phyloP scores from a whole-genome alignment of 2,113 vertebrate genomes.

The Pandion haliaetus region DNA sequence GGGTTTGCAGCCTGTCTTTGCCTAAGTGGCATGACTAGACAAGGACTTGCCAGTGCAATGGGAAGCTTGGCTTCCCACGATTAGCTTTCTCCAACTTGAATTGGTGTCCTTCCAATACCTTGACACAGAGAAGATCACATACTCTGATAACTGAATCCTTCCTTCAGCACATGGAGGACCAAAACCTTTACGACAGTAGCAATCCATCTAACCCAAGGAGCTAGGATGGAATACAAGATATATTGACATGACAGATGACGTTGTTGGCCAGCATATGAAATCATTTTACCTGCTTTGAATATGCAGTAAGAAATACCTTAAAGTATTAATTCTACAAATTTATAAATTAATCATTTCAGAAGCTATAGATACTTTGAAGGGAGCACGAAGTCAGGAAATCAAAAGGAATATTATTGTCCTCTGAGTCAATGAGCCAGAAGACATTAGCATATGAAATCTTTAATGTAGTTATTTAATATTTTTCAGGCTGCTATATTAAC shows the following conservation, averaged over 20 bases:
- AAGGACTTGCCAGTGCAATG: neutral
- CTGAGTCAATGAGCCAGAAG: neutral
- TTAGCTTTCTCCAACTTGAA: neutral
- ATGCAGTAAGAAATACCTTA: neutral
- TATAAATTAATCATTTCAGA: neutral
- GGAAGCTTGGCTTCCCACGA: neutral
- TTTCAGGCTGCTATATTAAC: neutral
- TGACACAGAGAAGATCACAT: neutral
- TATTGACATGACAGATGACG: neutral
- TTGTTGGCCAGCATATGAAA: neutral
- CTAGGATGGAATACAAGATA: neutral
- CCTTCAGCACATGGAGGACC: neutral
- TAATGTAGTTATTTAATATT: neutral
- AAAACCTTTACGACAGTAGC: neutral
- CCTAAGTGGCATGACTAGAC: neutral
- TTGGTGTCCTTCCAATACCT: neutral
- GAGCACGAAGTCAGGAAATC: neutral
- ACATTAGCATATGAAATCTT: neutral
- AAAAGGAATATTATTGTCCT: neutral
- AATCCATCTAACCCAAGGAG: neutral
- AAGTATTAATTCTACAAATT: rapidly evolving
- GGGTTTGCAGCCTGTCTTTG: neutral
- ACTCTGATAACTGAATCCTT: neutral
- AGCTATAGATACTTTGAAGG: neutral
- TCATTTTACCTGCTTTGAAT: neutral